These are phyloP conservation scores for Excalfactoria chinensis DNA, from an alignment of 2,113 vertebrate genomes.

Conservation along the genomic window DNA sequence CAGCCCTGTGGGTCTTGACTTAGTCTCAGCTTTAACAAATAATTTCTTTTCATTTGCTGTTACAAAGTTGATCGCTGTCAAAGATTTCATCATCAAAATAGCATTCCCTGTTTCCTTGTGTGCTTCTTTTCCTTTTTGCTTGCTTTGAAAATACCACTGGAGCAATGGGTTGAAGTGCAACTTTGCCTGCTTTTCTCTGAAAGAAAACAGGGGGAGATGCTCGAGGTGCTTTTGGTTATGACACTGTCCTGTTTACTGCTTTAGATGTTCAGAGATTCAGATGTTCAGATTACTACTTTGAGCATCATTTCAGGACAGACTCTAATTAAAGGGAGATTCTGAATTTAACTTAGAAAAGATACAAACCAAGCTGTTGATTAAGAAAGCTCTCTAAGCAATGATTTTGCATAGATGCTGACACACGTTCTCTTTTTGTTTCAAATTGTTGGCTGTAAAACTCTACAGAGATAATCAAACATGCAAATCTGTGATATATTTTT, in stretches of 20 bases:
- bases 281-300: neutral
- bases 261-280: neutral
- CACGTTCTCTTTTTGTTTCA: neutral
- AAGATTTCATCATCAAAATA: neutral
- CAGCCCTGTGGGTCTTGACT: neutral
- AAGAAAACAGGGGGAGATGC: neutral
- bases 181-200: neutral
- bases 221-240: neutral
- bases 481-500: slow-evolving; percentile 50
- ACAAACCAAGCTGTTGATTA: slow-evolving; percentile 20
- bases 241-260: neutral
- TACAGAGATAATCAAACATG: slow-evolving; percentile 48
- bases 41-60: neutral
- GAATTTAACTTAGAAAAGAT: neutral
- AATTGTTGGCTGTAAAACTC: slow-evolving; percentile 23
- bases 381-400: neutral
- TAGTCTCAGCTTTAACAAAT: neutral
- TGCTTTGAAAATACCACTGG: neutral
- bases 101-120: neutral
- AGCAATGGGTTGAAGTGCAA: neutral
- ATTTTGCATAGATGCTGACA: slow-evolving; percentile 31
- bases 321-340: neutral
- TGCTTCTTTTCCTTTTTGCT: neutral
- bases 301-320: neutral
- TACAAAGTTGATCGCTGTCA: neutral